A percentile compares a stretch with the other conserved stretches of the same genome.
Conservation (phyloP, 2,797 vertebrate species). For the Tarsius wallacei region DNA sequence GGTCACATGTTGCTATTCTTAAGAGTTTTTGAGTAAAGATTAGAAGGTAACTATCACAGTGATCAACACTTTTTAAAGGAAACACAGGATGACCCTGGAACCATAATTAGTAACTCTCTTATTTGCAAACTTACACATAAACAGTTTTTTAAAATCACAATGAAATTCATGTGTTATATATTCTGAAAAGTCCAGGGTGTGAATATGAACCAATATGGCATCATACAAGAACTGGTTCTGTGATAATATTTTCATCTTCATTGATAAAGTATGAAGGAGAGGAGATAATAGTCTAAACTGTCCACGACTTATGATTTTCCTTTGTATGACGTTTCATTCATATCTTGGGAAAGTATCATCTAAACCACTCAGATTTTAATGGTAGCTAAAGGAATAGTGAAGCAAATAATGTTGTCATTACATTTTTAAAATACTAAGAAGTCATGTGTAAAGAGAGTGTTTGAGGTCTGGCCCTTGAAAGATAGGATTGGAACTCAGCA, state of each 20-base stretch:
- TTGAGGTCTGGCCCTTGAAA: constrained; percentile 41
- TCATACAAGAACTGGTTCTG: neutral
- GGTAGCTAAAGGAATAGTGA: constrained; percentile 17
- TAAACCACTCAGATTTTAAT: constrained; percentile 13
- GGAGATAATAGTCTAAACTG: neutral
- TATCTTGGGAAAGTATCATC: neutral
- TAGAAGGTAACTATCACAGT: neutral
- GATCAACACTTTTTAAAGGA: neutral
- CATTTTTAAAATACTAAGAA: constrained; percentile 15
- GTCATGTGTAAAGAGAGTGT: neutral
- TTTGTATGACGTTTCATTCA: neutral
- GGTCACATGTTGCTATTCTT: neutral
- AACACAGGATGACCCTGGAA: constrained; percentile 5
- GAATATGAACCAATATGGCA: neutral
- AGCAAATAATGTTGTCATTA: neutral
- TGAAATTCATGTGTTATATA: neutral
- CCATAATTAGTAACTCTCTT: neutral
- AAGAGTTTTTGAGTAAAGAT: constrained; percentile 49
- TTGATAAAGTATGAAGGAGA: neutral
- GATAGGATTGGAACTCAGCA: neutral
- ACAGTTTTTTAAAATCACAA: neutral
- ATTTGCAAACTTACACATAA: neutral
- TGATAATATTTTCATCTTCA: neutral
- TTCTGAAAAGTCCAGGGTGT: neutral
- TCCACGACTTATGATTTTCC: constrained; percentile 18